These are phyloP conservation scores for Drosophila willistoni DNA, from an alignment of 1,140 invertebrate species.

Conservation along the genomic window DNA sequence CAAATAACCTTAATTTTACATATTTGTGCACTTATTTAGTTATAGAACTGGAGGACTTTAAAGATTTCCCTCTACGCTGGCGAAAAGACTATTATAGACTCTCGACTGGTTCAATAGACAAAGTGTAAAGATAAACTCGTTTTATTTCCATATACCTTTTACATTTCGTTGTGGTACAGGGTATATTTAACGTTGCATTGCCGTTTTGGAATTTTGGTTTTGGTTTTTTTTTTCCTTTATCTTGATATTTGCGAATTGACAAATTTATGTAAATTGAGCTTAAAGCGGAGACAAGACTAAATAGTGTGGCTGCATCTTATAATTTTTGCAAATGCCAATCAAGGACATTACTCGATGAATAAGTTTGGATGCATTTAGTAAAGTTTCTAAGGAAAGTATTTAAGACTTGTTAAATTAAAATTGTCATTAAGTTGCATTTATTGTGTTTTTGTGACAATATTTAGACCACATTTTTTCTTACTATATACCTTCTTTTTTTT, in stretches of 20 bases:
- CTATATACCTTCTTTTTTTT: not conserved
- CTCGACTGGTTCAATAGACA: too few relatives aligned
- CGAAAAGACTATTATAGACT: too few relatives aligned
- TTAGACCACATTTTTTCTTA: not conserved
- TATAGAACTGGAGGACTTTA: too few relatives aligned
- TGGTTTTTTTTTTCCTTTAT: not conserved
- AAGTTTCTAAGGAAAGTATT: too few relatives aligned
- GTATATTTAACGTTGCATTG: constrained; percentile 55
- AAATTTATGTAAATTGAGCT: constrained; percentile 67
- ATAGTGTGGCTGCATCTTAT: constrained; percentile 1
- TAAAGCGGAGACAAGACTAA: not conserved
- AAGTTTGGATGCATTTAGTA: not conserved
- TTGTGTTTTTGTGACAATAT: not conserved
- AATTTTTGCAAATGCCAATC: not conserved
- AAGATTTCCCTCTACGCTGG: too few relatives aligned
- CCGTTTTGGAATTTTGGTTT: constrained; percentile 40
- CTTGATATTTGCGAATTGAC: constrained; percentile 54
- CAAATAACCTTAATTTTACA: too few relatives aligned
- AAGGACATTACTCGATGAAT: not conserved
- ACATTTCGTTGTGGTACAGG: not conserved
- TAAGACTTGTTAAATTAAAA: too few relatives aligned
- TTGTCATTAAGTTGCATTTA: not conserved
- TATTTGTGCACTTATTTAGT: too few relatives aligned
- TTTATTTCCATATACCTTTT: too few relatives aligned
- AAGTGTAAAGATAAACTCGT: too few relatives aligned